Conservation (phyloP, 2,797 vertebrate genomes). For the Xenops minutus region DNA sequence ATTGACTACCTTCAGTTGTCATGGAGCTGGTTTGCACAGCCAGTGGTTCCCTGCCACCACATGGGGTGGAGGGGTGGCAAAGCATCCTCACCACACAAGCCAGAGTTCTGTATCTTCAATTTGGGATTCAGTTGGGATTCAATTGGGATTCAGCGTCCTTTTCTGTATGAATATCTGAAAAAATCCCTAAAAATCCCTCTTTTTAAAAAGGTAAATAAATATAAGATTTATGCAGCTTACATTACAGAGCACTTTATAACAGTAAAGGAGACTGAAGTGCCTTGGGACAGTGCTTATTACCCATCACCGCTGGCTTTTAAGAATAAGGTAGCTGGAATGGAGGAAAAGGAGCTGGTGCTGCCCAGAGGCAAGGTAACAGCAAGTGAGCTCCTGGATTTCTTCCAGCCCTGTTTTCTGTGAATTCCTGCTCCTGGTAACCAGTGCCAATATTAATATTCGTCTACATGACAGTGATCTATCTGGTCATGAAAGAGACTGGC, state of each 20-base stretch:
- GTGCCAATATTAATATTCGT: background rate
- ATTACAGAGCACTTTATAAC: background rate
- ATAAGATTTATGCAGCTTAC: background rate
- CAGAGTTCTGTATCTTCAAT: background rate
- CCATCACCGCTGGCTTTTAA: background rate
- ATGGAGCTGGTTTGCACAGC: background rate
- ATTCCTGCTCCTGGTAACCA: background rate
- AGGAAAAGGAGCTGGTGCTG: background rate
- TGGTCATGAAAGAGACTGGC: background rate
- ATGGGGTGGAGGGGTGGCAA: rapidly evolving
- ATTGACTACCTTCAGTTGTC: background rate
- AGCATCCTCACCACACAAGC: background rate
- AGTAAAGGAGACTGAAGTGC: background rate
- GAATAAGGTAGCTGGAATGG: background rate
- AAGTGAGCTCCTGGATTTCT: background rate
- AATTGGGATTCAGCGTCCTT: too few species aligned
- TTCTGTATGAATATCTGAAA: background rate
- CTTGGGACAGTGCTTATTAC: background rate
- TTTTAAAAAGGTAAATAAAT: background rate
- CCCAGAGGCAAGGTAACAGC: background rate
- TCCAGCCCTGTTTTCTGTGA: background rate
- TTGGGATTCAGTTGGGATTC: background rate
- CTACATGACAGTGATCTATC: background rate
- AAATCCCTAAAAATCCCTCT: background rate
- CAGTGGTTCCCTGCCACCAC: background rate